Conservation (phyloP, 1,140 invertebrate species). For the Atta cephalotes region DNA sequence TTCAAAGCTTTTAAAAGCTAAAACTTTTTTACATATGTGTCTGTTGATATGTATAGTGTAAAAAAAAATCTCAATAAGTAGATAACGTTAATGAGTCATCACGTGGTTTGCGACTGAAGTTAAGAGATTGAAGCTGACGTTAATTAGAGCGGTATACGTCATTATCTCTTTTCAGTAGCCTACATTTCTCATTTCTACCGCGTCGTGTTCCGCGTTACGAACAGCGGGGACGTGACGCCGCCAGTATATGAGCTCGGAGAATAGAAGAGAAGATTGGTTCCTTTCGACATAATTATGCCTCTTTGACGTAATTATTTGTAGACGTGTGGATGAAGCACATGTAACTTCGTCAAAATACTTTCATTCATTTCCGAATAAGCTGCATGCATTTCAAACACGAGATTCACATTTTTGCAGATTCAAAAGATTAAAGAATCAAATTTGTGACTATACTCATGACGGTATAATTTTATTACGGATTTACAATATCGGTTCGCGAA, state of each 20-base stretch:
- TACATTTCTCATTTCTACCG: constrained; percentile 26
- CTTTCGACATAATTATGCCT: constrained; percentile 46
- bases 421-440: too few species aligned
- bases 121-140: constrained; percentile 33
- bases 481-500: too few species aligned
- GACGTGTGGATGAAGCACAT: background rate
- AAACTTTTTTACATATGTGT: background rate
- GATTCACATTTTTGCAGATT: background rate
- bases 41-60: background rate
- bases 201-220: constrained; percentile 36
- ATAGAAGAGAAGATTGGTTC: constrained; percentile 32
- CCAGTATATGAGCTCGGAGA: background rate
- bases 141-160: constrained; percentile 53
- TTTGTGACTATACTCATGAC: too few species aligned
- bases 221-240: background rate
- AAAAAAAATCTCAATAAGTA: constrained; percentile 12
- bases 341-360: background rate
- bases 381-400: background rate
- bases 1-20: background rate
- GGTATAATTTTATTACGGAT: too few species aligned
- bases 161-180: constrained; percentile 53
- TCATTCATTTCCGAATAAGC: constrained; percentile 15
- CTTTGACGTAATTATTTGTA: constrained; percentile 62
- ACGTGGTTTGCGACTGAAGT: constrained; percentile 36
- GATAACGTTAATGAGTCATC: constrained; percentile 38